These are phyloP conservation scores for Chloromyia formosa DNA, from an alignment of 2,888 invertebrate genomes.

Conservation along the genomic window DNA sequence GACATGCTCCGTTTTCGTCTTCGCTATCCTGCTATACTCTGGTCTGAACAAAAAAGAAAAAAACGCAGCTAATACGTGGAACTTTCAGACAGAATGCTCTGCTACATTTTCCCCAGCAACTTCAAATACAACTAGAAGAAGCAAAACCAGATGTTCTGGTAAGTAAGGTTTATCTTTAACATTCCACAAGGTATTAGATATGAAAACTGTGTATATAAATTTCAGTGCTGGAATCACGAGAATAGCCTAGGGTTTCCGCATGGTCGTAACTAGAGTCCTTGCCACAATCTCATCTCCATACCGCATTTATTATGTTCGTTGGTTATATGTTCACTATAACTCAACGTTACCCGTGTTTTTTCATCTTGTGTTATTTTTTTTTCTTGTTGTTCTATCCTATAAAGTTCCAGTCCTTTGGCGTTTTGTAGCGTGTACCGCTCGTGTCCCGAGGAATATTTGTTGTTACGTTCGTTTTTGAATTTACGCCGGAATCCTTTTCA, in stretches of 20 bases:
- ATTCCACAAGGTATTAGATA: conserved; percentile 9
- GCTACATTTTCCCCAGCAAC: neutral
- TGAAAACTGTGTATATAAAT: neutral
- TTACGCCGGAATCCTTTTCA: no score
- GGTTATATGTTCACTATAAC: conserved; percentile 6
- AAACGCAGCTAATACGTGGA: no score
- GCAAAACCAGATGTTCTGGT: neutral
- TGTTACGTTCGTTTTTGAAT: neutral
- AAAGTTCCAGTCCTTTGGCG: neutral
- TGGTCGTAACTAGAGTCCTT: neutral
- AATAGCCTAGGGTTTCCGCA: neutral
- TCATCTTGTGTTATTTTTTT: neutral
- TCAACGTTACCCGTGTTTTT: neutral
- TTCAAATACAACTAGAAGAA: neutral
- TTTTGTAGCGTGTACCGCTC: neutral
- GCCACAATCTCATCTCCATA: conserved; percentile 16
- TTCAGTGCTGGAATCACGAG: neutral
- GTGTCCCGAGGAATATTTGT: neutral
- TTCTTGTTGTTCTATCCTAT: no score
- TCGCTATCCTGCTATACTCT: no score
- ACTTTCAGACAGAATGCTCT: no score
- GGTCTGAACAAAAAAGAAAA: no score
- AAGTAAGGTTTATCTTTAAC: conserved; percentile 7
- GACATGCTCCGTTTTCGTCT: no score
- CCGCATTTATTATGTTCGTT: conserved; percentile 17